Percentiles rank a stretch among this genome's conserved stretches.
phyloP scores from a whole-genome alignment of 1,140 invertebrate species.

The Neotoxoptera formosana region DNA sequence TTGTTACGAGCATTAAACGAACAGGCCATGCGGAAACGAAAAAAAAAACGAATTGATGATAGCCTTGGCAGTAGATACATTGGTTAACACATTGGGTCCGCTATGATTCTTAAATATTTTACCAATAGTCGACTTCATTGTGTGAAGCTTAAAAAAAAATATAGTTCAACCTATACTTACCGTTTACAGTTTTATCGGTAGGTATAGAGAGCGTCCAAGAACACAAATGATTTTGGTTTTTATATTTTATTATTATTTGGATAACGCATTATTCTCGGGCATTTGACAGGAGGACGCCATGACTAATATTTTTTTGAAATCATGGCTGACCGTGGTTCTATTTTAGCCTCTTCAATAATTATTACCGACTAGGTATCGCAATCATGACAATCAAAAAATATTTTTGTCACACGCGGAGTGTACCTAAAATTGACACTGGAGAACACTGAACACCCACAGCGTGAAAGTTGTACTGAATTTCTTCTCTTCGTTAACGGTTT shows the following conservation, averaged over 20 bases:
- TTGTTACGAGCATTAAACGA: background rate
- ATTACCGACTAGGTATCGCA: background rate
- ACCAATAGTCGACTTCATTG: background rate
- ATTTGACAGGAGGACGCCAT: background rate
- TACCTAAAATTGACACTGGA: background rate
- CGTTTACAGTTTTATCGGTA: background rate
- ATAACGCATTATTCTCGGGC: background rate
- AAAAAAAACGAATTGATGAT: background rate
- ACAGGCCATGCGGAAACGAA: background rate
- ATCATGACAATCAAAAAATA: constrained; percentile 28
- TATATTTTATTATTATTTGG: background rate
- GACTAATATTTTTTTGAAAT: background rate
- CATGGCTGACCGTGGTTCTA: background rate
- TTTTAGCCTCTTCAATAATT: background rate
- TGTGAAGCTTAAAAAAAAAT: background rate
- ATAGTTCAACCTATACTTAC: background rate
- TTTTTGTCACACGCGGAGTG: background rate
- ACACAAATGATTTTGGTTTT: background rate
- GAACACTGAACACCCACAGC: constrained; percentile 31
- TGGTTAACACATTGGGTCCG: background rate
- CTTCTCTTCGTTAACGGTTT: constrained; percentile 21
- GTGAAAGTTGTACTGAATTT: constrained; percentile 43
- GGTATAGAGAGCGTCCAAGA: background rate
- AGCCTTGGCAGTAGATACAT: background rate
- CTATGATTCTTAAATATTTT: background rate